These are phyloP conservation scores for Aphelenchoides fujianensis DNA, from an alignment of 1,140 invertebrate genomes.

Conservation along the genomic window DNA sequence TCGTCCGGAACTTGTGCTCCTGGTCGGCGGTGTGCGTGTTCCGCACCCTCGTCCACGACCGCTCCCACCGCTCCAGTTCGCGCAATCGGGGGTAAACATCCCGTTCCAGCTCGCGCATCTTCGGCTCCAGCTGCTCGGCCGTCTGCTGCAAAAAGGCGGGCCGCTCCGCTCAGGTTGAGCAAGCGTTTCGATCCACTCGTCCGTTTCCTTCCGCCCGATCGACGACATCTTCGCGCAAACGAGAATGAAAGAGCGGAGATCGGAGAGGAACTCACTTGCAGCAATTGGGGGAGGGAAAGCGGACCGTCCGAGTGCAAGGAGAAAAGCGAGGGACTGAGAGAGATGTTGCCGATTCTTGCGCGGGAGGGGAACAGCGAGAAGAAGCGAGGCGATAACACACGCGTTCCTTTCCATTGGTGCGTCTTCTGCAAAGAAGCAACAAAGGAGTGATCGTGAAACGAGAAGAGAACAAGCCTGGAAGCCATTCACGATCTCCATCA, in stretches of 20 bases:
- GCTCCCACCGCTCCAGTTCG: slow-evolving; percentile 17
- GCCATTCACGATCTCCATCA: slow-evolving; percentile 6
- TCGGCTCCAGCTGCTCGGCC: background rate
- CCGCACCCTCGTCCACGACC: background rate
- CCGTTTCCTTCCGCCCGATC: slow-evolving; percentile 15
- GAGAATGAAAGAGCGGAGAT: background rate
- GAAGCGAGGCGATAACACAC: background rate
- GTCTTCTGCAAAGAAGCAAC: background rate
- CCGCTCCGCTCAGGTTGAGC: slow-evolving; percentile 9
- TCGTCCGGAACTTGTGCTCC: background rate
- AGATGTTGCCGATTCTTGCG: background rate
- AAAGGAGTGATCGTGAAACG: background rate
- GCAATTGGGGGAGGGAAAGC: background rate
- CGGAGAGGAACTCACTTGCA: background rate
- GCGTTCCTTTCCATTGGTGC: background rate
- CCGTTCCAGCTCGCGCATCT: background rate
- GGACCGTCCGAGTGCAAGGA: background rate
- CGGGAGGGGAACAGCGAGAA: background rate
- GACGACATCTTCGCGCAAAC: slow-evolving; percentile 3
- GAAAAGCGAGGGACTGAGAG: slow-evolving; percentile 7
- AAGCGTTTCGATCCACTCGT: slow-evolving; percentile 21
- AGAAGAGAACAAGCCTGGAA: too few relatives aligned
- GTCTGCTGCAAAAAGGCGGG: background rate
- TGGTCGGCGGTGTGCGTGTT: background rate
- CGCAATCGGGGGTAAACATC: slow-evolving; percentile 6